Base-by-base conservation (phyloP, 2,113 vertebrate species). In the Ceyx melanurus region DNA sequence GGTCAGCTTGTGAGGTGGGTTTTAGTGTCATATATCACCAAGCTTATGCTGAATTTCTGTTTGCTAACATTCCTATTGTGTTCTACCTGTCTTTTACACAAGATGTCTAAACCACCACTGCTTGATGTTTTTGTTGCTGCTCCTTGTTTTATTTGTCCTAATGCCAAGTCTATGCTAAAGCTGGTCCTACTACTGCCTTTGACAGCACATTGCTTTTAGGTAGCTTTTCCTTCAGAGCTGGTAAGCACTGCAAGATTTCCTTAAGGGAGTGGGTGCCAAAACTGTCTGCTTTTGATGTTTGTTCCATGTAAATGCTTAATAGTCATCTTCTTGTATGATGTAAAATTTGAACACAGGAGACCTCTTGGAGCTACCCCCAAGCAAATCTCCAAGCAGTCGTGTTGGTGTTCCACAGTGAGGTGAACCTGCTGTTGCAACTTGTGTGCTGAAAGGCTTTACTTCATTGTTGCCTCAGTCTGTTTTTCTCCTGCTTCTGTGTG, bases 1-100 rank as follows among this genome's bases (percentile, higher is more conserved):
- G 82, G 70, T 82, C 95, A 86, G 35, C 71, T 79, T 85, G 11
- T 86, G 62, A 94, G 95, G 96, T 97, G 53, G 17, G 93, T 21
- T 68, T 89, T 81, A 57, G 80, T 57, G 28, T 66, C 71, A 26
- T 9, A 26, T 82, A 48, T 23, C 12, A 8, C 26, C 11, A 68
- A 82, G 21, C 51, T 77, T 65, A n/a, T 66, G 61, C 43, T 90
- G 33, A 35, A 66, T 93, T 86, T 74, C 28, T 68, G 1, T 48
- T 46, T 70, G 45, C 31, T 76, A 42, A 80, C 61, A 43, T 82
- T 77, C 2, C 26, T 71, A 3, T 64, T 65, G 18, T 72, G n/a
- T 81, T 82, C 82, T 65, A 31, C 0, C 0, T 73, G 31, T 90
- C 14, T 60, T 87, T 82, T 23, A 48, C 11, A 13, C 50, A 33